Conservation (phyloP, 2,113 vertebrate species). For the Puntigrus tetrazona region DNA sequence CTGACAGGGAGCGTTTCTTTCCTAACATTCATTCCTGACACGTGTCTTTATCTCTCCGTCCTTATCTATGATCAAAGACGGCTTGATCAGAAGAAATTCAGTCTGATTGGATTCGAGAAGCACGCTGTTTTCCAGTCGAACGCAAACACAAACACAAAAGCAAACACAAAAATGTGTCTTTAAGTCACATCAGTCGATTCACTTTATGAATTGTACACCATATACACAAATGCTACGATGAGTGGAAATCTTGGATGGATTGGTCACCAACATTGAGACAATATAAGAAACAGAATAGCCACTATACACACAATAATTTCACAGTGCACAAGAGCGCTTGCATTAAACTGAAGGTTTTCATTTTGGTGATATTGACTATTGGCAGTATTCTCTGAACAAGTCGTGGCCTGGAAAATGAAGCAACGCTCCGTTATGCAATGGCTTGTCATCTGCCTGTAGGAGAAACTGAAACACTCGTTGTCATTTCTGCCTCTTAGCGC, state of each 20-base stretch:
- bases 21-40: not conserved
- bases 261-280: not conserved
- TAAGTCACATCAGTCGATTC: not conserved
- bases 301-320: not conserved
- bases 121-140: not conserved
- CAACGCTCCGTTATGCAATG: not conserved
- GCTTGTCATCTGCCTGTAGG: not conserved
- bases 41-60: not conserved
- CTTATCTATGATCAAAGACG: not conserved
- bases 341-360: not conserved
- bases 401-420: conserved; percentile 3
- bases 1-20: not conserved
- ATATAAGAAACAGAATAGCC: not conserved
- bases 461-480: not conserved
- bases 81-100: not conserved
- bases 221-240: not conserved
- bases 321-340: not conserved
- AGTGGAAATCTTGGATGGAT: not conserved
- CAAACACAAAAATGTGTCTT: not conserved
- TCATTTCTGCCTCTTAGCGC: not conserved
- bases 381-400: not conserved
- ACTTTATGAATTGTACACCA: not conserved
- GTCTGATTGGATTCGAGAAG: conserved; percentile 2
- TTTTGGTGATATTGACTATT: conserved; percentile 12
- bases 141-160: no score